Evolutionary conservation across 2,113 vertebrate species (phyloP), one percentile per base, ranked within the genome.

Genomic region (Microtus richardsoni): DNA sequence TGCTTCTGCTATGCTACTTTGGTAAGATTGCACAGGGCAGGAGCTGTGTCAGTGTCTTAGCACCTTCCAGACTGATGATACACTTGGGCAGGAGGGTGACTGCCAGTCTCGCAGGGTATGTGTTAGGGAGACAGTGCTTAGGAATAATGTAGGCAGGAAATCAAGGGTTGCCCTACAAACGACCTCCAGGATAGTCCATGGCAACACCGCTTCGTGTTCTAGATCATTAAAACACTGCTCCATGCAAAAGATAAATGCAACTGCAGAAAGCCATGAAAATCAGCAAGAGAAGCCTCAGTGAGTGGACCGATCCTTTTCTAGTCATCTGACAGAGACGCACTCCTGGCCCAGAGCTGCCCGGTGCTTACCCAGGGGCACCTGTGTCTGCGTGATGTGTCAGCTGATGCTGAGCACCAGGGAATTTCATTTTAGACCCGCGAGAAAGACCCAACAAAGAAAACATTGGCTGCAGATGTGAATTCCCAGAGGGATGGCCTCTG

Each of bases 301-400:
- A 66, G 11, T 12, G 28, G 52, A 36, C 11, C 13, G 19, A 22
- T 5, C 66, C n/a, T 85, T 64, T 58, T 58, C 13, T 52, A 8
- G 16, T 16, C 24, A 1, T 58, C 54, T 1, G 0, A 30, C 2
- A 33, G 28, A 90, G 62, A 78, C 5, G 3, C 49, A 12, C 49
- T 49, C 12, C 0, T 1, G 85, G 85, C 49, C 52, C 7, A 22
- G n/a, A 24, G 26, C 49, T 2, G 24, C 71, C 78, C 44, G 1
- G 26, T 10, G 71, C 82, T 62, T 6, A 6, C 39, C 82, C 84
- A n/a, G 49, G 1, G n/a, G 44, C 1, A 41, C 66, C 74, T 84
- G 41, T 0, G 0, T 75, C 75, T 44, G 26, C 0, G 0, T 12
- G 16, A 52, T 52, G 49, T 52, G 52, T 52, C 52, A 52, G 52